Evolutionary conservation across 2,113 vertebrate species (phyloP).

Genomic region (Anolis sagrei): DNA sequence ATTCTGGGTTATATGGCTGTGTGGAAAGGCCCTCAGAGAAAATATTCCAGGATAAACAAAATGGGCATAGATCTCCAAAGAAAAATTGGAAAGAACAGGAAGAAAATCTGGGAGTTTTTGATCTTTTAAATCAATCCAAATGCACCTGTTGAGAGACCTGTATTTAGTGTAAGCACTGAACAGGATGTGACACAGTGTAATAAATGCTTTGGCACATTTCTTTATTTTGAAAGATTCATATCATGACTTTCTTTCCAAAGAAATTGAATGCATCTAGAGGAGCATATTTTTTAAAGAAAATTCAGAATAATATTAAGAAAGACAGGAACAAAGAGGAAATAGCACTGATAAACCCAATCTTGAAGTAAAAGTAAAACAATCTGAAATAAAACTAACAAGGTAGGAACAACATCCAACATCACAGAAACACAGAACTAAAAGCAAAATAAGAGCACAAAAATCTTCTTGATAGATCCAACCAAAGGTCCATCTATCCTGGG

Average conservation of each 20-base stretch:
- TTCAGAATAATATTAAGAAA: not conserved
- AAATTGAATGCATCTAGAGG: not conserved
- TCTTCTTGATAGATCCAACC: not conserved
- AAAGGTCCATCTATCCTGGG: not conserved
- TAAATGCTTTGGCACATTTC: not conserved
- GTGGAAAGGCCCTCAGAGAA: no score
- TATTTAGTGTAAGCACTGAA: no score
- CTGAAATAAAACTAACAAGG: not conserved
- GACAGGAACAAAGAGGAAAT: not conserved
- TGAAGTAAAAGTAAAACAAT: not conserved
- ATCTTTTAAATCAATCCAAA: no score
- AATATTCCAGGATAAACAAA: no score
- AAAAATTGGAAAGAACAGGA: no score
- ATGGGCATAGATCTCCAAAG: no score
- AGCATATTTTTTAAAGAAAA: not conserved
- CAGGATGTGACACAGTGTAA: not conserved
- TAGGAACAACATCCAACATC: not conserved
- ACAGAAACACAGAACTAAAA: not conserved
- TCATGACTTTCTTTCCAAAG: not conserved
- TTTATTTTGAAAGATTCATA: not conserved
- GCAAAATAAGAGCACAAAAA: not conserved
- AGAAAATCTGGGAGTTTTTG: no score
- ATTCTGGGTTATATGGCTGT: no score
- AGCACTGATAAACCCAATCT: not conserved
- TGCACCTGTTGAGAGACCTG: not conserved